A percentile compares a stretch with the other conserved stretches of the same genome.
Conservation (phyloP, 1,140 invertebrate species). For the Holotrichia oblita region DNA sequence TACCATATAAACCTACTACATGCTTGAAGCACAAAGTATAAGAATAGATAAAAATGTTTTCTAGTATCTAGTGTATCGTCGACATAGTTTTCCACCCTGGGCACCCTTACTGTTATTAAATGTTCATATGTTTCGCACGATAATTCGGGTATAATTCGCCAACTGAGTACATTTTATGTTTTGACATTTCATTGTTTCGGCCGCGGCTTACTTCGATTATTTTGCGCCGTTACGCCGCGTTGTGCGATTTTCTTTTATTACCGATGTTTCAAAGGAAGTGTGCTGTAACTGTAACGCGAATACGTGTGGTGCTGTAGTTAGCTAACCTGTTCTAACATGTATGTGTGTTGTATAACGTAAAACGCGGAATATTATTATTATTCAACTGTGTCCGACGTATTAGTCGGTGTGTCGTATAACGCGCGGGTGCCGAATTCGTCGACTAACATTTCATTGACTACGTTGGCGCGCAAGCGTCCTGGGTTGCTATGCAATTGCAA, state of each 20-base stretch:
- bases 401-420: neutral
- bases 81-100: neutral
- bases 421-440: conserved; percentile 29
- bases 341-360: conserved; percentile 10
- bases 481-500: conserved; percentile 31
- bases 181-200: conserved; percentile 28
- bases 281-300: neutral
- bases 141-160: neutral
- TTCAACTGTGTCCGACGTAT: conserved; percentile 3
- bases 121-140: neutral
- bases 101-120: neutral
- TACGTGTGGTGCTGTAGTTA: neutral
- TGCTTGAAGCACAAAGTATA: neutral
- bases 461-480: conserved; percentile 21
- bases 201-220: neutral
- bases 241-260: neutral
- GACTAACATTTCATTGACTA: conserved; percentile 24
- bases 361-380: conserved; percentile 19
- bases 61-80: neutral
- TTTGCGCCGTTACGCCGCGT: neutral
- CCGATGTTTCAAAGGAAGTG: neutral
- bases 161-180: neutral
- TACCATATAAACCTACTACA: neutral
- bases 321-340: neutral
- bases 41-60: neutral